Evolutionary conservation across 2,888 invertebrate genomes (phyloP), one percentile per base, ranked within the genome.

Genomic region (Epirrita christyi): DNA sequence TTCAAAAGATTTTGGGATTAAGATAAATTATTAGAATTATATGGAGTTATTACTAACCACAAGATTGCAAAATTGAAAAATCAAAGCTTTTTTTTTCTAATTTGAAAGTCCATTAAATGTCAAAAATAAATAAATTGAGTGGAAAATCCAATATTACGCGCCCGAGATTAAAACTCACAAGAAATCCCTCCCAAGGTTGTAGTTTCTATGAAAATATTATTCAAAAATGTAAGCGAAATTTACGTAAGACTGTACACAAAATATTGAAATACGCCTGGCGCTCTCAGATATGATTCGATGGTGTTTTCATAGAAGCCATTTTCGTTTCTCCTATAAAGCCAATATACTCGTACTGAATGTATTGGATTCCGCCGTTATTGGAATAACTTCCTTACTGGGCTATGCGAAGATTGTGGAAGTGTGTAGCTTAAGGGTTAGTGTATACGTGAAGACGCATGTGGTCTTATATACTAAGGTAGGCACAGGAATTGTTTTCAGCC

Each of bases 311-410:
- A 37, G 29, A 6, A 40, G 32, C 41, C 29, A 11, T 14, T 50
- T 41, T 32, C 13, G 32, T 43, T 49, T 32, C 15, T 37, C 37
- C 28, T 27, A 13, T 21, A 48, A 15, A 29, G 36, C 45, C 41
- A 53, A 49, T 45, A 49, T 48, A 49, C 42, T 32, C 32, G 14
- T 15, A 21, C 21, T 34, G 32, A 52, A 52, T 52, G 48, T 49
- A 49, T 58, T 58, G 49, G 45, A 28, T 53, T 51, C 34, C 13
- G 15, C 44, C 45, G 21, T 41, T 58, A 58, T 58, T 49, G 44
- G 52, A 58, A 58, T 58, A 53, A 49, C 58, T 58, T 54, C 29
- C 48, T 28, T 40, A 11, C 28, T 41, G 15, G 28, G 48, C 13
- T 40, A 29, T 47, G 45, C 13, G 28, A 28, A 28, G 36, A 27